Percentiles rank a stretch among this genome's conserved stretches.
Conservation (phyloP, 2,113 vertebrate species). For the Austrofundulus limnaeus region DNA sequence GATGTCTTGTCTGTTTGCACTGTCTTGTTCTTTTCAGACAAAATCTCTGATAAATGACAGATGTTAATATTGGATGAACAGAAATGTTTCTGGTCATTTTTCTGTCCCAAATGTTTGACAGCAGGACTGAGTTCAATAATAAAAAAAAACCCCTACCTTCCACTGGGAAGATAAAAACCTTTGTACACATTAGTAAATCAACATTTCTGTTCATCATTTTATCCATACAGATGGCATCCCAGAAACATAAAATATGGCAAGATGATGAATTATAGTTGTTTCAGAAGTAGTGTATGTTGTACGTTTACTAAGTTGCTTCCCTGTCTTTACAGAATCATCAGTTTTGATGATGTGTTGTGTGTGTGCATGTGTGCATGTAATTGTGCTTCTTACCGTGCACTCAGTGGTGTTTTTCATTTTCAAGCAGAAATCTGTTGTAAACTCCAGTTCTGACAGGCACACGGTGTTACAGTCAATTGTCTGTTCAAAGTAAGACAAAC, state of each 20-base stretch:
- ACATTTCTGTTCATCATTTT: neutral
- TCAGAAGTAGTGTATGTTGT: neutral
- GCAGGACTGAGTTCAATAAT: neutral
- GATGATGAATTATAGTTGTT: neutral
- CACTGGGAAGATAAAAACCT: neutral
- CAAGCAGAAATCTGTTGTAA: slow-evolving; percentile 86
- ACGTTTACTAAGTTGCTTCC: neutral
- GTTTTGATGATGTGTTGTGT: neutral
- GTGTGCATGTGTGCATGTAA: neutral
- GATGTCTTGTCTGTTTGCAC: slow-evolving; percentile 34
- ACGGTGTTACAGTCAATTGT: slow-evolving; percentile 85
- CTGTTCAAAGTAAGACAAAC: slow-evolving; percentile 68
- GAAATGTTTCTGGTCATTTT: slow-evolving; percentile 17
- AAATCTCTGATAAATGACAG: slow-evolving; percentile 34
- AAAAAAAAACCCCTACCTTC: neutral
- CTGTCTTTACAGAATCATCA: neutral
- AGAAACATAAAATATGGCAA: neutral
- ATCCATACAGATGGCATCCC: neutral
- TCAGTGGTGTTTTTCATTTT: slow-evolving; percentile 79
- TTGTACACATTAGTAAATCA: neutral
- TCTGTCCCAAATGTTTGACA: neutral
- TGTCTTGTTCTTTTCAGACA: slow-evolving; percentile 19
- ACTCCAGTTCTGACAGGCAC: slow-evolving; percentile 86
- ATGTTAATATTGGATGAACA: neutral
- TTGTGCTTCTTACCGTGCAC: slow-evolving; percentile 85